Conservation (phyloP, 1,140 invertebrate genomes). For the Micrasema longulum region DNA sequence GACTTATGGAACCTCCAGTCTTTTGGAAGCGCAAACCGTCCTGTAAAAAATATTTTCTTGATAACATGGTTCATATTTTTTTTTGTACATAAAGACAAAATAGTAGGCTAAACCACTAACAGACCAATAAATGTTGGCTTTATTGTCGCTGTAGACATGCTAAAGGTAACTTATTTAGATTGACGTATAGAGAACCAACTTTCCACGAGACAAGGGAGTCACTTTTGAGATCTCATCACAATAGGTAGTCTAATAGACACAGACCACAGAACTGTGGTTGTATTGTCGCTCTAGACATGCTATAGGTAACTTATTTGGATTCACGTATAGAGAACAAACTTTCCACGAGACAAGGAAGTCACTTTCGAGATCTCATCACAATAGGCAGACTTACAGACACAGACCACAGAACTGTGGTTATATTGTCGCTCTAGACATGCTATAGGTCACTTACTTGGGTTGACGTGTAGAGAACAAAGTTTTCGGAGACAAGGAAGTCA, state of each 20-base stretch:
- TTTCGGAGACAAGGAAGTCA: conserved; percentile 58
- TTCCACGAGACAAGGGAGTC: conserved; percentile 58
- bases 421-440: conserved; percentile 63
- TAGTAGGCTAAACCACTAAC: no score
- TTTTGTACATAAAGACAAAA: no score
- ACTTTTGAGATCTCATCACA: conserved; percentile 79
- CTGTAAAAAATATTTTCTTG: no score
- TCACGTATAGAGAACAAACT: conserved; percentile 71
- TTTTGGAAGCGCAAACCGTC: no score
- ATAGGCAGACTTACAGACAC: conserved; percentile 86
- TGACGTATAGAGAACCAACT: conserved; percentile 71
- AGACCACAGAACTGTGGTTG: conserved; percentile 73
- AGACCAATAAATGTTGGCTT: no score
- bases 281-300: conserved; percentile 64
- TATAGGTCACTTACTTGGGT: conserved; percentile 64
- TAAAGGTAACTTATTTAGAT: conserved; percentile 64
- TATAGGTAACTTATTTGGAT: conserved; percentile 64
- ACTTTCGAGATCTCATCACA: conserved; percentile 79
- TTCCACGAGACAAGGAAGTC: conserved; percentile 58
- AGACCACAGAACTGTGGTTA: conserved; percentile 73
- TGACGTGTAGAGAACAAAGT: conserved; percentile 71
- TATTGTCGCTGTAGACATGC: no score
- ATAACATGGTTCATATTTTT: no score
- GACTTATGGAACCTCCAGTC: no score
- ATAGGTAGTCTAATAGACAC: conserved; percentile 86